Conservation (phyloP, 2,888 invertebrate genomes). For the Phorcus lineatus region DNA sequence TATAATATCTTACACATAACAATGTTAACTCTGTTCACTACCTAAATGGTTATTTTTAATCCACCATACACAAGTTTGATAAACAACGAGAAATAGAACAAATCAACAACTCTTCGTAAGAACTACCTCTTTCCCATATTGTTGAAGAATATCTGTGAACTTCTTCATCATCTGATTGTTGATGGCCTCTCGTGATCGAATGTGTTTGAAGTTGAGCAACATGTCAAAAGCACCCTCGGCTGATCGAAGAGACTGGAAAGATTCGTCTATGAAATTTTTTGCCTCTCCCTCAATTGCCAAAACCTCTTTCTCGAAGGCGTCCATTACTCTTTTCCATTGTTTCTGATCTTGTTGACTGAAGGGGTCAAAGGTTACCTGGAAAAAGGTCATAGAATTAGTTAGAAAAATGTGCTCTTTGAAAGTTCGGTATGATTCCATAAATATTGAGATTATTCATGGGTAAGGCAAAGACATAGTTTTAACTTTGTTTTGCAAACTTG, state of each 20-base stretch:
- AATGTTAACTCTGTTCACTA: too few relatives aligned
- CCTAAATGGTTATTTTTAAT: too few relatives aligned
- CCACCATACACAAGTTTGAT: too few relatives aligned
- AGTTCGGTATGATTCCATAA: too few relatives aligned
- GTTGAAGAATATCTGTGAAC: slow-evolving; percentile 89
- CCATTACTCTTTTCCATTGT: slow-evolving; percentile 90
- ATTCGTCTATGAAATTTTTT: slow-evolving; percentile 88
- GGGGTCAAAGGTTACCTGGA: slow-evolving; percentile 87
- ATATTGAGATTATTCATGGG: not conserved
- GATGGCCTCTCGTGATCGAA: slow-evolving; percentile 86
- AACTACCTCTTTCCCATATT: slow-evolving; percentile 88
- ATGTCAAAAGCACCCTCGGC: slow-evolving; percentile 89
- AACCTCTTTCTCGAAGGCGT: slow-evolving; percentile 86
- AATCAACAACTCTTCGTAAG: too few relatives aligned
- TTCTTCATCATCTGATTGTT: slow-evolving; percentile 85
- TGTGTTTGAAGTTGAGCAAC: slow-evolving; percentile 86
- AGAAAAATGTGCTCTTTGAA: too few relatives aligned
- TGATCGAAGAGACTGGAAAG: slow-evolving; percentile 86
- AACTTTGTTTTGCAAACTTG: too few relatives aligned
- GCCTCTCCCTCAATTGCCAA: slow-evolving; percentile 86
- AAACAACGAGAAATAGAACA: too few relatives aligned
- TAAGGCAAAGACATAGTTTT: not conserved
- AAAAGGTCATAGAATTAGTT: slow-evolving; percentile 31
- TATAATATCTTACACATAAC: too few relatives aligned
- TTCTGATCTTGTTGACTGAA: slow-evolving; percentile 86